phyloP scores from a whole-genome alignment of 2,113 vertebrate genomes.

The Bubalus kerabau region DNA sequence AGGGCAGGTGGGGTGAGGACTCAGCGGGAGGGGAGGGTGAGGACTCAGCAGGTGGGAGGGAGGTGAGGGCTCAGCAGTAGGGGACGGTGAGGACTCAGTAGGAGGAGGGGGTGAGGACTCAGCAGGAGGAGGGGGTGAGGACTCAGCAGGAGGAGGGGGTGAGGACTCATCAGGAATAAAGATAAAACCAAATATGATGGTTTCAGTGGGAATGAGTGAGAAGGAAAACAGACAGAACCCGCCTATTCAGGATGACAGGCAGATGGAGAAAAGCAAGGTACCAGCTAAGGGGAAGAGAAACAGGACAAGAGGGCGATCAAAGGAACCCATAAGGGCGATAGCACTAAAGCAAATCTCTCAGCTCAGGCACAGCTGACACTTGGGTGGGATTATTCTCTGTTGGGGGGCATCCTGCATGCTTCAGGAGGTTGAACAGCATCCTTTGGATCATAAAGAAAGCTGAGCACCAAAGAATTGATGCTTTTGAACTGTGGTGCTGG shows the following conservation, averaged over 20 bases:
- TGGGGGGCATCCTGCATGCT: neutral
- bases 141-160: accelerated
- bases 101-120: neutral
- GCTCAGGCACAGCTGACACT: accelerated
- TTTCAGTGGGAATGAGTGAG: neutral
- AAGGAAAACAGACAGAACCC: accelerated
- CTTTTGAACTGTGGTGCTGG: neutral
- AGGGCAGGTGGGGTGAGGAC: neutral
- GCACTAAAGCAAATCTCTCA: accelerated
- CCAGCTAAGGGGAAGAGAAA: too few species aligned
- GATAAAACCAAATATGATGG: neutral
- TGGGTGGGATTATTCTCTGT: accelerated
- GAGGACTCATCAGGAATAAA: too few species aligned
- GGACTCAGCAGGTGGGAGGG: accelerated
- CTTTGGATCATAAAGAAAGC: neutral
- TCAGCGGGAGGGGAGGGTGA: neutral
- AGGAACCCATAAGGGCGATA: accelerated
- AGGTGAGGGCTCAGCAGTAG: too few species aligned
- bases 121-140: accelerated
- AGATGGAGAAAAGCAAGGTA: too few species aligned
- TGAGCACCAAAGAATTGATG: neutral
- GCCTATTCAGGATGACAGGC: neutral
- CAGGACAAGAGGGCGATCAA: accelerated
- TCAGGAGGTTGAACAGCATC: too few species aligned
- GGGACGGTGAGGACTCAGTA: accelerated